Conservation (phyloP, 2,888 invertebrate species). For the Drosophila subquinaria region DNA sequence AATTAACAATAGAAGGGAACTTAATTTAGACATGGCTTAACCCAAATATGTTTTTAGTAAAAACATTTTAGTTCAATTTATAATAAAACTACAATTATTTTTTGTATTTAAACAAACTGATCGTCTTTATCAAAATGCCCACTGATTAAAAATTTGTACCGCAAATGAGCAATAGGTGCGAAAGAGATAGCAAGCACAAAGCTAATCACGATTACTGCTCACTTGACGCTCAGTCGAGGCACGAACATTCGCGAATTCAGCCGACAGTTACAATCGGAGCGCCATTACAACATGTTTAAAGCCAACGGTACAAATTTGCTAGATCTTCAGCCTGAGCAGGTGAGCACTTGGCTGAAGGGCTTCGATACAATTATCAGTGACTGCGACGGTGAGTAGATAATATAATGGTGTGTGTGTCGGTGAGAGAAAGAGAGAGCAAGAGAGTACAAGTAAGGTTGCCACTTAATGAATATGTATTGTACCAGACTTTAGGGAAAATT, state of each 20-base stretch:
- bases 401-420: no score
- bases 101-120: slow-evolving; percentile 41
- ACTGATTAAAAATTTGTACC: slow-evolving; percentile 26
- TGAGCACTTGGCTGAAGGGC: slow-evolving; percentile 89
- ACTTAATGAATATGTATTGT: not conserved
- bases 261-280: slow-evolving; percentile 29
- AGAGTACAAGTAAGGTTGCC: slow-evolving; percentile 2
- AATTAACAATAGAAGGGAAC: slow-evolving; percentile 46
- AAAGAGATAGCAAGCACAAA: slow-evolving; percentile 25
- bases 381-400: slow-evolving; percentile 91
- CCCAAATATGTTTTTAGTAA: slow-evolving; percentile 44
- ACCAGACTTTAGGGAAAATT: not conserved
- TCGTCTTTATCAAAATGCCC: slow-evolving; percentile 24
- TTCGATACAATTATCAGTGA: slow-evolving; percentile 94
- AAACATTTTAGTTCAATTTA: slow-evolving; percentile 62
- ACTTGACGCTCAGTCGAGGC: slow-evolving; percentile 36
- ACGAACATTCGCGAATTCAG: slow-evolving; percentile 11
- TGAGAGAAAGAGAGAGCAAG: slow-evolving; percentile 2
- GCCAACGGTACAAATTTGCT: slow-evolving; percentile 86
- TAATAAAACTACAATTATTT: slow-evolving; percentile 48
- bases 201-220: slow-evolving; percentile 33
- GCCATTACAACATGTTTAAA: slow-evolving; percentile 79
- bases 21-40: slow-evolving; percentile 42
- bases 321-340: slow-evolving; percentile 87
- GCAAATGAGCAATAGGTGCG: slow-evolving; percentile 8